These are phyloP conservation scores for Xestoiulus laeticollis DNA, from an alignment of 2,888 invertebrate genomes.

Conservation along the genomic window DNA sequence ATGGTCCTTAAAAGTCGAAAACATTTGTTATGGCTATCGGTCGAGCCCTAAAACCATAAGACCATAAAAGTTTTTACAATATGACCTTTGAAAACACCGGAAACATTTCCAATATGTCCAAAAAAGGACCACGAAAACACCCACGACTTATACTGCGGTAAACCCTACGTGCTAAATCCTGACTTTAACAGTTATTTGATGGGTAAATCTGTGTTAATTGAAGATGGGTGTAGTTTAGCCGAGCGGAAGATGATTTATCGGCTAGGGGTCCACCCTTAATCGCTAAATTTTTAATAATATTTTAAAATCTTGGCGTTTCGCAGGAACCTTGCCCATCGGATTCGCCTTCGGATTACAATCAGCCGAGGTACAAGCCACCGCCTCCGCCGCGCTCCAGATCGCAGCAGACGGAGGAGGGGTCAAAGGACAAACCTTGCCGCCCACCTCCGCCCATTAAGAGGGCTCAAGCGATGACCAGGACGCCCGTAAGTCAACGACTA, in stretches of 20 bases:
- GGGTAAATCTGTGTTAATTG: background rate
- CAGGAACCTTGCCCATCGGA: background rate
- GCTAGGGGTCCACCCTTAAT: background rate
- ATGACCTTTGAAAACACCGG: too few relatives aligned
- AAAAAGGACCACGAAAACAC: too few relatives aligned
- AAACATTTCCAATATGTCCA: too few relatives aligned
- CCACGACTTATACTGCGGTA: too few relatives aligned
- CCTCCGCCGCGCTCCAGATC: slow-evolving; percentile 51
- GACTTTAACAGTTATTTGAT: too few relatives aligned
- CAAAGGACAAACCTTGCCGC: slow-evolving; percentile 64
- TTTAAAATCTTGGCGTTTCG: background rate
- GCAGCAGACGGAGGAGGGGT: slow-evolving; percentile 58
- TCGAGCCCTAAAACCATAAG: too few relatives aligned
- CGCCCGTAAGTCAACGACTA: background rate
- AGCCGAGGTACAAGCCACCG: slow-evolving; percentile 49
- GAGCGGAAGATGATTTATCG: background rate
- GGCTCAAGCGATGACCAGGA: background rate
- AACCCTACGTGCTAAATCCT: too few relatives aligned
- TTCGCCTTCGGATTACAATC: background rate
- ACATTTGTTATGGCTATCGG: too few relatives aligned
- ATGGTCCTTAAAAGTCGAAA: too few relatives aligned
- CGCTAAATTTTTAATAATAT: background rate
- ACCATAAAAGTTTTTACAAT: too few relatives aligned
- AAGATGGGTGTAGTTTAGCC: background rate
- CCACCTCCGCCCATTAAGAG: slow-evolving; percentile 55